phyloP scores from a whole-genome alignment of 1,140 invertebrate genomes.

The Drosophila baimaii region DNA sequence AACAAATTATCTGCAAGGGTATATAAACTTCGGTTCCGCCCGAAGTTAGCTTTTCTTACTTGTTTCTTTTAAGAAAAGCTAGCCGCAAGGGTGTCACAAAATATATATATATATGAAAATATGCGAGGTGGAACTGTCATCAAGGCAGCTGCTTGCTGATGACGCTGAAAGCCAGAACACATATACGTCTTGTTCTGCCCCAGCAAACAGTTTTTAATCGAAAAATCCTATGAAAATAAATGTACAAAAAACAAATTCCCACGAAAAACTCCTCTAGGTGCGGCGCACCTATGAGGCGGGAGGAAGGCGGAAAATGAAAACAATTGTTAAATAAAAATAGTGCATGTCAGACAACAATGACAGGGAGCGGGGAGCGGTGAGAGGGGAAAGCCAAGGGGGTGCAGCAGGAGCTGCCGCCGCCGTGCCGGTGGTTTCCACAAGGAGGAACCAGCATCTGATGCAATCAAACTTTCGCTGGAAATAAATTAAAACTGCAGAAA shows the following conservation, averaged over 20 bases:
- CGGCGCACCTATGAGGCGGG: background rate
- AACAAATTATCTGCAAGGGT: too few relatives aligned
- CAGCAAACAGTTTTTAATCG: constrained; percentile 51
- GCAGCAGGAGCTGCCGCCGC: background rate
- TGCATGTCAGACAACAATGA: constrained; percentile 9
- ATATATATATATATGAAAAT: background rate
- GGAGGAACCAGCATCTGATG: constrained; percentile 32
- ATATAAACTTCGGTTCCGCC: too few relatives aligned
- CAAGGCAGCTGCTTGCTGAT: background rate
- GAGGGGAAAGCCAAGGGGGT: too few relatives aligned
- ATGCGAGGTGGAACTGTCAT: constrained; percentile 8
- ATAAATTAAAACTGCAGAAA: constrained; percentile 56
- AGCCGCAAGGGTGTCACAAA: background rate
- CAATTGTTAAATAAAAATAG: constrained; percentile 32
- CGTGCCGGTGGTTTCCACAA: constrained; percentile 4
- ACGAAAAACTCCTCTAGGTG: background rate
- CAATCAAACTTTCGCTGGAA: constrained; percentile 55
- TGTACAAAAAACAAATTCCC: constrained; percentile 37
- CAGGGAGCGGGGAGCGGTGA: too few relatives aligned
- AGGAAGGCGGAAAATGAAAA: background rate
- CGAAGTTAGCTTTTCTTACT: too few relatives aligned
- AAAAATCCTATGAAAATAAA: constrained; percentile 54
- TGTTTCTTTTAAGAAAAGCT: background rate
- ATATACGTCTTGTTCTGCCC: constrained; percentile 21
- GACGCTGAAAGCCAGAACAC: background rate